Base-by-base conservation (phyloP, 2,888 invertebrate genomes). In the Nemoura dubitans region DNA sequence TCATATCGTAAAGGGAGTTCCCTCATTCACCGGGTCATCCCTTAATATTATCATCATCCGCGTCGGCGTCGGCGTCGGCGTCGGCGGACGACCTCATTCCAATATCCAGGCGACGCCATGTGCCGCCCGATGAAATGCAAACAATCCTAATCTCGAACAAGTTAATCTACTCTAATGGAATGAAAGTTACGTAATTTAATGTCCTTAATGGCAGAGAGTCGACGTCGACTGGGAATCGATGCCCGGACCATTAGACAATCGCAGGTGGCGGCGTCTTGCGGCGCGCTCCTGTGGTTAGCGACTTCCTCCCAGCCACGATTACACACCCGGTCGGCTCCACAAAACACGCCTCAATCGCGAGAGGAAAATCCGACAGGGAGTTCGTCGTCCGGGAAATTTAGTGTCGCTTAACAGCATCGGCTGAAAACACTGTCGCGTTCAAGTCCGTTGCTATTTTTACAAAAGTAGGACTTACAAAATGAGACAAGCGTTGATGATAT, bases 91-190 rank as follows among this genome's bases (percentile, higher is more conserved):
- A 36, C 36, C 36, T 36, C 36, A 36, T 36, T 36, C 36, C 36
- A 36, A 36, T 36, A 36, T 10, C 59, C n/a, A n/a, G 21, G 59
- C 59, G 16, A 59, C 59, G 59, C 59, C 10, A 21, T 59, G 59
- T 21, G 59, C 21, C 59, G 21, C 59, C 16, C 59, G 36, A 36
- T 10, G 36, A 36, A 59, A 59, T 59, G 59, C 59, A 59, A 59
- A 59, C 59, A 59, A 21, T 59, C 14, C 59, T 59, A 59, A 59
- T 59, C 59, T 59, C 59, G 59, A 21, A 59, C 59, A 59, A 10
- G 59, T 59, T 59, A 59, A 59, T 59, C 59, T 59, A 59, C 59
- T 59, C 59, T 59, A 59, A 59, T 59, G 59, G 59, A 59, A 59
- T 59, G 14, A 59, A 59, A 21, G 59, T 59, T 59, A 59, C 59